phyloP scores from a whole-genome alignment of 2,888 invertebrate genomes.

The Cyclophora albipunctata region DNA sequence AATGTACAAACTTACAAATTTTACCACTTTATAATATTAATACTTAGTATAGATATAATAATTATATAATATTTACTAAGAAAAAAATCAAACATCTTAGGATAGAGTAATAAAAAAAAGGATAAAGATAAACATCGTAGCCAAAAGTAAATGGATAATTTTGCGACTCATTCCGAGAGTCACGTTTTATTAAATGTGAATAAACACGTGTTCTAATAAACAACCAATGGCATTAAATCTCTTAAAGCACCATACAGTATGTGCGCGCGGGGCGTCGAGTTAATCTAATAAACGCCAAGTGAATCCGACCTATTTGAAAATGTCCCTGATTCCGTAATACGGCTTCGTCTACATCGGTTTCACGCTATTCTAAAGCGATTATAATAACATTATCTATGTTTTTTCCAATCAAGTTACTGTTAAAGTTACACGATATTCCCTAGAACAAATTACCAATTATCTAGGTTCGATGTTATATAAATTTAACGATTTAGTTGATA shows the following conservation, averaged over 20 bases:
- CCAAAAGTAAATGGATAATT: no score
- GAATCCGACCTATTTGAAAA: conserved; percentile 39
- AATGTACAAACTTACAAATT: no score
- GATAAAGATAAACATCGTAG: no score
- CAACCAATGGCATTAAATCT: conserved; percentile 10
- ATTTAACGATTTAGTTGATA: no score
- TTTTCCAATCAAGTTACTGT: background rate
- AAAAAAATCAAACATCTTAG: no score
- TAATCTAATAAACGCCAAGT: conserved; percentile 59
- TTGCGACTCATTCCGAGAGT: no score
- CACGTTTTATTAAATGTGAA: conserved; percentile 4
- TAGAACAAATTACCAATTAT: background rate
- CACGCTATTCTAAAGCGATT: conserved; percentile 9
- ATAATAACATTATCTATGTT: conserved; percentile 1
- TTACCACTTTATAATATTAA: no score
- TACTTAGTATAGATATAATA: no score
- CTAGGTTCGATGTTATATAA: background rate
- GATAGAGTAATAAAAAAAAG: no score
- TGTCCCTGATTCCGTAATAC: conserved; percentile 34
- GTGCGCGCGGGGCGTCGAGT: conserved; percentile 23
- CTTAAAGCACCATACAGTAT: conserved; percentile 11
- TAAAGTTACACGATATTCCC: no score
- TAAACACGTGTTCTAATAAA: conserved; percentile 4
- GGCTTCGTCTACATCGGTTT: conserved; percentile 49
- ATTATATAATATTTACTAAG: no score